Base-by-base conservation (phyloP, 1,140 invertebrate genomes). In the Choristoneura fumiferana region DNA sequence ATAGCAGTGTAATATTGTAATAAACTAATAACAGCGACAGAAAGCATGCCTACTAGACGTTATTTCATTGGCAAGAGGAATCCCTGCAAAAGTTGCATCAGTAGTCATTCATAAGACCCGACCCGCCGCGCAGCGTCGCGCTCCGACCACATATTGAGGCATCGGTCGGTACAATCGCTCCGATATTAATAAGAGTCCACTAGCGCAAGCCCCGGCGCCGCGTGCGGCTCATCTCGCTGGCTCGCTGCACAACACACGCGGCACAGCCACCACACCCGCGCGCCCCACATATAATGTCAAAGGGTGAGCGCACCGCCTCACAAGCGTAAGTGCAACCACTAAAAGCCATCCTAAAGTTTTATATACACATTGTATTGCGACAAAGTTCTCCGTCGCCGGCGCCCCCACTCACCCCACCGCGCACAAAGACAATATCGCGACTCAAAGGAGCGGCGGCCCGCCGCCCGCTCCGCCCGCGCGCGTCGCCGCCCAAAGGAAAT, bases 281-380 rank as follows among this genome's bases (percentile, higher is more conserved):
- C 69, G 67, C 71, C 73, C 67, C 75, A 79, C 76, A 77, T 78
- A 82, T 82, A 82, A 84, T 84, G 81, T 86, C 84, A 87, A 87
- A 87, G 84, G 84, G 82, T 87, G 80, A 81, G 78, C 81, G 58
- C 73, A 81, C 81, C 80, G 81, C 84, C 76, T 83, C 84, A 85
- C 84, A 87, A 84, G 81, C 84, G 82, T 88, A 88, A 88, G 87
- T 89, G 85, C 85, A 86, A 86, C 87, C 87, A 86, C 87, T 89
- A 89, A 89, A 89, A 89, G 85, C 85, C 85, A 87, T 88, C 87
- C 84, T 83, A 85, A 88, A 88, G 85, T 89, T 89, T 89, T 89
- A 89, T 89, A 87, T 88, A 88, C 85, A 89, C 84, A 88, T 87
- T 88, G 85, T 88, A 88, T 87, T 88, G 87, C 83, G 87, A 89